A percentile compares a stretch with the other conserved stretches of the same genome.
These are phyloP conservation scores for Pachyrhynchus sulphureomaculatus DNA, from an alignment of 1,140 invertebrate species.

Conservation along the genomic window DNA sequence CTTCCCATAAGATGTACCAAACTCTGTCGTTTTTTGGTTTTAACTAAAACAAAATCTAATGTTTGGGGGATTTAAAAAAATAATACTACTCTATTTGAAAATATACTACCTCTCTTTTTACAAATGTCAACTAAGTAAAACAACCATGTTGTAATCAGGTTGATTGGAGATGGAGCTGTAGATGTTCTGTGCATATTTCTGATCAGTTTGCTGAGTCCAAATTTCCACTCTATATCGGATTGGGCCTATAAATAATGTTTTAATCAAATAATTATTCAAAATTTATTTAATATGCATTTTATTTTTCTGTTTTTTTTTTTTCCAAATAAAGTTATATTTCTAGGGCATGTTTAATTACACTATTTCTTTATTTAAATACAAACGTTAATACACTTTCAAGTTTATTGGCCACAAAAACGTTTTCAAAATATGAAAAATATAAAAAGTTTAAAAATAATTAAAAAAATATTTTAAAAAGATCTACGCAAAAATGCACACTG, in stretches of 20 bases:
- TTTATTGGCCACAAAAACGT: neutral
- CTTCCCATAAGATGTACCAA: conserved; percentile 80
- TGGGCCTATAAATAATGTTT: conserved; percentile 87
- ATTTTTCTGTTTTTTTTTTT: too few species aligned
- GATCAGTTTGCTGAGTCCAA: conserved; percentile 96
- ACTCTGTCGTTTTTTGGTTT: conserved; percentile 71
- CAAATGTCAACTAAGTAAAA: conserved; percentile 79
- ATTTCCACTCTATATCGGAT: conserved; percentile 99
- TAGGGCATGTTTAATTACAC: too few species aligned
- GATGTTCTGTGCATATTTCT: conserved; percentile 98
- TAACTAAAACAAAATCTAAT: conserved; percentile 41
- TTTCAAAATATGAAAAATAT: too few species aligned
- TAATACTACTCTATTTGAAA: neutral
- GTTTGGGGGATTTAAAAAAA: conserved; percentile 22
- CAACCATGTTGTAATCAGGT: conserved; percentile 91
- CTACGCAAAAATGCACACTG: too few species aligned
- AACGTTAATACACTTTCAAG: too few species aligned
- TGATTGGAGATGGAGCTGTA: conserved; percentile 94
- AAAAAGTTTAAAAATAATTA: too few species aligned
- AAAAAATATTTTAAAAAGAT: too few species aligned
- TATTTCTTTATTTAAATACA: too few species aligned
- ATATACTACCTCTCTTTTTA: conserved; percentile 66
- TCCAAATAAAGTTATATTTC: too few species aligned
- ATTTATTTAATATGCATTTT: too few species aligned
- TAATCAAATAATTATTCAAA: too few species aligned